Evolutionary conservation across 1,140 invertebrate genomes (phyloP), one percentile per base, ranked within the genome.

Genomic region (Brachionus sp.): DNA sequence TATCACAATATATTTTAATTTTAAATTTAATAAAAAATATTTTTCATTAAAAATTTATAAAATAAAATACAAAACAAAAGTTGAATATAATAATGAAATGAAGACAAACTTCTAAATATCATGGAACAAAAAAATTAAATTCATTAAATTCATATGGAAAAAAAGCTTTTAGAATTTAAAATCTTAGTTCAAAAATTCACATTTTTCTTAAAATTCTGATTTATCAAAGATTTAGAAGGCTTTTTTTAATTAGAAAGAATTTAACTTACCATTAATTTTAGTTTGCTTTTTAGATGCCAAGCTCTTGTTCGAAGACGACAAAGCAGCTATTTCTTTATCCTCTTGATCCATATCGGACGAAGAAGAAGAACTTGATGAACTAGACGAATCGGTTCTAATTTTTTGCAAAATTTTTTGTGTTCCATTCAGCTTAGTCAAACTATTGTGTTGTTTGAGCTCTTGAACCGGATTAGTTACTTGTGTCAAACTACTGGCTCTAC

Each of bases 391-490:
- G 12, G 16, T 75, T 46, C 70, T 13, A 7, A 16, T 25, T 46
- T 46, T 75, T 3, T 25, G n/a, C 39, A 42, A 73, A 42, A 39
- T 5, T 42, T 75, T 75, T 13, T 75, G 37, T 50, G 70, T 46
- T 44, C 70, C 70, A 50, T 75, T 75, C 42, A 75, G 29, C 2
- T 75, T 84, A 46, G 68, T 80, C 50, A 23, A 80, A 39, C 64
- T 82, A 50, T 73, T 42, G 23, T 62, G 19, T 3, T 25, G 84
- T 57, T 44, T 77, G 50, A 62, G 23, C 53, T 29, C 46, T 44
- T 86, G 86, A 4, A 87, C 87, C 16, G 85, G 84, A 23, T 86
- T 86, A 12, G 88, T 87, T 23, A 89, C 88, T 53, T 88, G 86
- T 10, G 87, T 88, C 66, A 88, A 87, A 83, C 86, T 87, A 84